phyloP scores from a whole-genome alignment of 2,888 invertebrate species.

The Ryuthela nishihirai region DNA sequence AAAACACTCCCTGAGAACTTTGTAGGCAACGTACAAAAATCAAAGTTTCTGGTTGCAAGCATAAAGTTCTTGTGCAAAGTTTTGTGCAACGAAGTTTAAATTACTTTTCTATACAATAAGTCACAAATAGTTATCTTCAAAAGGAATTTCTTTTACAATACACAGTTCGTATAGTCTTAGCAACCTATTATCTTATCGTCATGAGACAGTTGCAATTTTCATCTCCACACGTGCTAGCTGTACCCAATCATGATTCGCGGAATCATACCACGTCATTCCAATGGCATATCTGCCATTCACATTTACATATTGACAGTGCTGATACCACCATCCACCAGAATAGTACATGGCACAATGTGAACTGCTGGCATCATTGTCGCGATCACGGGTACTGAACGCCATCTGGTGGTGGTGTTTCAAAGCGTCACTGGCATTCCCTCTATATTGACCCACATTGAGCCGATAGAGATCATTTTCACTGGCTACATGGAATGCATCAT shows the following conservation, averaged over 20 bases:
- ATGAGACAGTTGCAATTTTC: constrained; percentile 47
- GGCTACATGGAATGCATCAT: constrained; percentile 45
- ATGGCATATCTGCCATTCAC: constrained; percentile 84
- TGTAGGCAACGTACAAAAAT: no score
- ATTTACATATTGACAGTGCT: constrained; percentile 91
- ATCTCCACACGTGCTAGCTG: constrained; percentile 49
- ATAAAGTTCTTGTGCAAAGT: no score
- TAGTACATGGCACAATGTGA: constrained; percentile 90
- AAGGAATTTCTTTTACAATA: no score
- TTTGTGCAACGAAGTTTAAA: no score
- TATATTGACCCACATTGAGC: constrained; percentile 67
- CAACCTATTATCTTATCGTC: neutral
- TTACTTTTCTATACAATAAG: no score
- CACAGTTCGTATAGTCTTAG: no score
- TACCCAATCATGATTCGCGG: constrained; percentile 61
- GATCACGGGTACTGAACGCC: constrained; percentile 86
- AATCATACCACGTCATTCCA: constrained; percentile 89
- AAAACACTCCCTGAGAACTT: no score
- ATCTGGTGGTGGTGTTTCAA: constrained; percentile 83
- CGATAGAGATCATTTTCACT: constrained; percentile 43
- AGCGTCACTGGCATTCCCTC: constrained; percentile 85
- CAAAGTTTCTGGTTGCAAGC: no score
- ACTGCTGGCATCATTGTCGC: constrained; percentile 77
- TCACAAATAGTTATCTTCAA: no score
- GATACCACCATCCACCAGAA: constrained; percentile 96